These are phyloP conservation scores for Spodoptera picta DNA, from an alignment of 2,888 invertebrate genomes.

Conservation along the genomic window DNA sequence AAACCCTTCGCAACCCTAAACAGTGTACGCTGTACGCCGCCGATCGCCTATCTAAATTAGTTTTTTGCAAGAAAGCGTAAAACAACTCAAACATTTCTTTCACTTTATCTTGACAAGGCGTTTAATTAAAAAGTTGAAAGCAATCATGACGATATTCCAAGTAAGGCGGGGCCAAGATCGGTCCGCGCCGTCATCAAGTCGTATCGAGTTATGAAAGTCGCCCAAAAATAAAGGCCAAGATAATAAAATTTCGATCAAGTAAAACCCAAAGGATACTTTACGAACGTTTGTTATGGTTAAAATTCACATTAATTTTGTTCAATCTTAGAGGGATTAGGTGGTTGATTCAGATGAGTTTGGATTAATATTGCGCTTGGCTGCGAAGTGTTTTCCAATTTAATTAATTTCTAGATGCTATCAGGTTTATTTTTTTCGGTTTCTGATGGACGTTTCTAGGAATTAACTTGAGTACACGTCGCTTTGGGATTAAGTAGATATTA, in stretches of 20 bases:
- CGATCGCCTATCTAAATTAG: conserved; percentile 51
- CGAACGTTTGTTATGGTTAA: conserved; percentile 65
- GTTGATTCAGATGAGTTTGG: conserved; percentile 50
- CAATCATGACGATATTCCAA: conserved; percentile 62
- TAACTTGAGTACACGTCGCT: conserved; percentile 22
- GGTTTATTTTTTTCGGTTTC: conserved; percentile 35
- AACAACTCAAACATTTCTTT: conserved; percentile 51
- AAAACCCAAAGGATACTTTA: conserved; percentile 56
- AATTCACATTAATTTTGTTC: conserved; percentile 73
- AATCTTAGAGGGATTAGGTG: conserved; percentile 73
- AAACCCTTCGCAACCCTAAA: conserved; percentile 29
- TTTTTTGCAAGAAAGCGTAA: conserved; percentile 49
- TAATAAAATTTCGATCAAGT: conserved; percentile 66
- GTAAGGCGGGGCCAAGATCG: conserved; percentile 42
- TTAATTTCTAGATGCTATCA: conserved; percentile 61
- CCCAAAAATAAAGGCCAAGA: conserved; percentile 56
- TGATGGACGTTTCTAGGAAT: conserved; percentile 29
- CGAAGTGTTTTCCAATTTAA: conserved; percentile 60
- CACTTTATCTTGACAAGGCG: conserved; percentile 47
- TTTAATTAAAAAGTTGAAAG: conserved; percentile 74
- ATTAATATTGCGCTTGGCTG: conserved; percentile 45
- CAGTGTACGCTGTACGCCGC: conserved; percentile 14
- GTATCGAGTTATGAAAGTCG: conserved; percentile 60
- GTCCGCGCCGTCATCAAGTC: conserved; percentile 57
- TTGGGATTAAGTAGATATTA: conserved; percentile 28